Conservation (phyloP, 2,888 invertebrate species). For the Orgyia antiqua region DNA sequence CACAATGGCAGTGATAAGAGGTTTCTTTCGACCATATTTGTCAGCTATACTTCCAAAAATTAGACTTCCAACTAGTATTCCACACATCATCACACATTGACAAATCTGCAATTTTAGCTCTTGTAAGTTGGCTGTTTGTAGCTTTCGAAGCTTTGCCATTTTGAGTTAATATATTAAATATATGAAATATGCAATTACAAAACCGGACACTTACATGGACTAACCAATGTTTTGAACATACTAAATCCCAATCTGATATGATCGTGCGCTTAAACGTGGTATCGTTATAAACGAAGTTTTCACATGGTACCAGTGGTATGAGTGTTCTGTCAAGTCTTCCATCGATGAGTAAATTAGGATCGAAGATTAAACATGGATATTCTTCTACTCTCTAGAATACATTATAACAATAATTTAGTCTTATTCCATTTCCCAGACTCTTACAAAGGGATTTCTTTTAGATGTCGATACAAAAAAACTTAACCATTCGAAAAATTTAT, state of each 20-base stretch:
- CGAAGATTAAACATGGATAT: slow-evolving; percentile 61
- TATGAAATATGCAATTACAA: too few species aligned
- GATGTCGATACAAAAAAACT: too few species aligned
- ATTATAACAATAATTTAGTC: too few species aligned
- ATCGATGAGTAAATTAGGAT: slow-evolving; percentile 50
- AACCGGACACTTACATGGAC: slow-evolving; percentile 66
- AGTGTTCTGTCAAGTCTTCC: slow-evolving; percentile 38
- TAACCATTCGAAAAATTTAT: too few species aligned
- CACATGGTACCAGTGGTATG: slow-evolving; percentile 54
- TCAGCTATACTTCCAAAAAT: slow-evolving; percentile 80
- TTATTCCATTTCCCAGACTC: too few species aligned
- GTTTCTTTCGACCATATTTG: slow-evolving; percentile 78
- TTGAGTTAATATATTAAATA: too few species aligned
- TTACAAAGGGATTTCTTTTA: too few species aligned
- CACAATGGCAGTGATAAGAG: slow-evolving; percentile 75
- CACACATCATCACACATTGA: slow-evolving; percentile 81
- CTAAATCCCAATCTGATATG: slow-evolving; percentile 81
- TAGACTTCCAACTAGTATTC: slow-evolving; percentile 79
- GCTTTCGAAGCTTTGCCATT: too few species aligned
- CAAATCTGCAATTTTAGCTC: slow-evolving; percentile 69
- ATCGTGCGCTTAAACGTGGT: slow-evolving; percentile 80
- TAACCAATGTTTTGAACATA: slow-evolving; percentile 77
- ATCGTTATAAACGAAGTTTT: slow-evolving; percentile 73
- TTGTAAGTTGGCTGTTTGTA: too few species aligned
- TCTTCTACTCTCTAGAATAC: slow-evolving; percentile 48